phyloP scores from a whole-genome alignment of 1,140 invertebrate species.

The Lasioglossum baleicum region DNA sequence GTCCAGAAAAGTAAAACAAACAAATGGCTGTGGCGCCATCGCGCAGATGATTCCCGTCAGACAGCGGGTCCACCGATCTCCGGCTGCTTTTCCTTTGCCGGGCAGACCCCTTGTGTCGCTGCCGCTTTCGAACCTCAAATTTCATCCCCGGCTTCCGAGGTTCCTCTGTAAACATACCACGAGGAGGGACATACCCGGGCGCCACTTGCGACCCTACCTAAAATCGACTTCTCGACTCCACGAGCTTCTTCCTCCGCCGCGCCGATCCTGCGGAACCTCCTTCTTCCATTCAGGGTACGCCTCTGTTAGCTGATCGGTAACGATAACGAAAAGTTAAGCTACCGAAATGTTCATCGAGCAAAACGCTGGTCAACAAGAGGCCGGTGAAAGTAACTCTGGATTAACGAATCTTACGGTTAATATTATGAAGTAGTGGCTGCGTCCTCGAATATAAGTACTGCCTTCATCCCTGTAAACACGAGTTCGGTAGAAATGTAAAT shows the following conservation, averaged over 20 bases:
- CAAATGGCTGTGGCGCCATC: slow-evolving; percentile 77
- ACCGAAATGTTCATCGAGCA: not conserved
- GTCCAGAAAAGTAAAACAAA: slow-evolving; percentile 74
- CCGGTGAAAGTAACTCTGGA: not conserved
- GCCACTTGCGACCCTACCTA: slow-evolving; percentile 51
- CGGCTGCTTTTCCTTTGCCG: slow-evolving; percentile 39
- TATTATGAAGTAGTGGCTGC: no score
- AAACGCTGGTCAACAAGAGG: slow-evolving; percentile 14
- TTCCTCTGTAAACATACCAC: slow-evolving; percentile 75
- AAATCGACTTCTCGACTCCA: slow-evolving; percentile 58
- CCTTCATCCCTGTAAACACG: no score
- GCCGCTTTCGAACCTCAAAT: slow-evolving; percentile 63
- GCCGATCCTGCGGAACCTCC: not conserved
- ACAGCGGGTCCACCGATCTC: slow-evolving; percentile 33
- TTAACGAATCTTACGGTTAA: no score
- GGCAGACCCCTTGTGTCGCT: not conserved
- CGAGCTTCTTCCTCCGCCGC: not conserved
- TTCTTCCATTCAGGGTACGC: no score
- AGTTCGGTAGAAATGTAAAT: no score
- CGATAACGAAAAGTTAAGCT: slow-evolving; percentile 43
- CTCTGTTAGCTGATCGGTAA: slow-evolving; percentile 43
- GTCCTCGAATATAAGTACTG: no score
- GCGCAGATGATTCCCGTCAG: slow-evolving; percentile 78
- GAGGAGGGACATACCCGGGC: slow-evolving; percentile 53
- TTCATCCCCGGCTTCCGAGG: slow-evolving; percentile 65